Evolutionary conservation across 2,113 vertebrate species (phyloP).

Genomic region (Capricornis sumatraensis): DNA sequence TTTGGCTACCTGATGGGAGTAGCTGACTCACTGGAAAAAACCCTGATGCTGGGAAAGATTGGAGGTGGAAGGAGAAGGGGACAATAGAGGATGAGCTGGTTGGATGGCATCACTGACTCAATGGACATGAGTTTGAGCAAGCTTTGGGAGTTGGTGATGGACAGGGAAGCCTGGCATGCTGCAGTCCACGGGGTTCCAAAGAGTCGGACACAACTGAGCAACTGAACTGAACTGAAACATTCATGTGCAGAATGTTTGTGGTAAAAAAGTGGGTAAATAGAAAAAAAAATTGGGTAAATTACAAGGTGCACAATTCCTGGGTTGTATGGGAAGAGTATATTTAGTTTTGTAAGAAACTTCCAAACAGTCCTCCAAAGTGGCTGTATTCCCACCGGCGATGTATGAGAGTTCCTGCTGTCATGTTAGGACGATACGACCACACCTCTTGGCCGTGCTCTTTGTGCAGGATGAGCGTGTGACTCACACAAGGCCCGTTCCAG

Average conservation of each 20-base stretch:
- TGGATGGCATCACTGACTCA: not conserved
- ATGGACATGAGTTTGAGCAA: not conserved
- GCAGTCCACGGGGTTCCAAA: not conserved
- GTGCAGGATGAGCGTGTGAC: not conserved
- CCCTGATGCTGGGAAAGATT: not conserved
- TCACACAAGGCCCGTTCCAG: not conserved
- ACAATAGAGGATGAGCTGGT: not conserved
- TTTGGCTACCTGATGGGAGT: not conserved
- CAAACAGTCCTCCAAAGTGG: not conserved
- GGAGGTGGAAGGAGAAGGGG: not conserved
- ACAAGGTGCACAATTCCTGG: not conserved
- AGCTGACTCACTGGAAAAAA: not conserved
- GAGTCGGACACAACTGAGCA: not conserved
- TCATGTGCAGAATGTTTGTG: not conserved
- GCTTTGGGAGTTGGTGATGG: not conserved
- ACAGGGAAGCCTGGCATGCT: not conserved
- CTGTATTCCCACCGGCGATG: not conserved
- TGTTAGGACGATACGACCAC: fast-evolving
- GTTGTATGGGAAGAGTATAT: not conserved
- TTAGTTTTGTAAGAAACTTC: not conserved
- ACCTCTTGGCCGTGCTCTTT: not conserved
- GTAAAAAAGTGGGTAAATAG: not conserved
- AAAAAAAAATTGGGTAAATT: not conserved
- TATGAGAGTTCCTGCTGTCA: not conserved
- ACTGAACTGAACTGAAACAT: not conserved